These are phyloP conservation scores for Oreortyx pictus DNA, from an alignment of 2,797 vertebrate genomes.

Conservation along the genomic window DNA sequence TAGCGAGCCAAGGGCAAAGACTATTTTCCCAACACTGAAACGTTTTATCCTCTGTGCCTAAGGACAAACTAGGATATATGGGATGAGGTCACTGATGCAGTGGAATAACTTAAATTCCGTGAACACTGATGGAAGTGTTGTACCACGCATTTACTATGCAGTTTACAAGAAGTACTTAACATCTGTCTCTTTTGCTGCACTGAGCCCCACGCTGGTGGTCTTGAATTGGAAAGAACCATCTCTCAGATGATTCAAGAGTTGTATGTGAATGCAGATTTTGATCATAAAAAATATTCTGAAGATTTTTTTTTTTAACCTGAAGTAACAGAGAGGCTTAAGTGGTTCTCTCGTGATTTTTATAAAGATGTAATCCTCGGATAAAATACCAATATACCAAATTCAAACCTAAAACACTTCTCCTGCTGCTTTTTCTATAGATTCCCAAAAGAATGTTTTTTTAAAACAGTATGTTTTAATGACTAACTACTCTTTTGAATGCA, in stretches of 20 bases:
- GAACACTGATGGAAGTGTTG: background rate
- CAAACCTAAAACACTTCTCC: background rate
- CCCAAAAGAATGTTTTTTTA: background rate
- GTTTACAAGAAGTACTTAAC: background rate
- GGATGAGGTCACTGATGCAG: background rate
- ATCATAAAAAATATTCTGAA: background rate
- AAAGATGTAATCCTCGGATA: conserved; percentile 22
- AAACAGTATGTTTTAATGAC: background rate
- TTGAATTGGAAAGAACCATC: background rate
- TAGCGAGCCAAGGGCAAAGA: conserved; percentile 4
- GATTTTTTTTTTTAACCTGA: background rate
- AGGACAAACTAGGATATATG: background rate
- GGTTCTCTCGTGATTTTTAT: background rate
- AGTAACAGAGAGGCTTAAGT: background rate
- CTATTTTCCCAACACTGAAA: background rate
- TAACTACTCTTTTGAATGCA: conserved; percentile 18
- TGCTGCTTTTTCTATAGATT: background rate
- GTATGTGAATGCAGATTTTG: background rate
- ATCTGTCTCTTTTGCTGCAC: background rate
- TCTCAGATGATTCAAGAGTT: background rate
- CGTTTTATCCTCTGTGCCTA: background rate
- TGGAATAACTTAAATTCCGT: background rate
- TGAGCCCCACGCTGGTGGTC: background rate
- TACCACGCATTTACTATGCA: background rate
- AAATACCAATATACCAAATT: conserved; percentile 22